A percentile compares a stretch with the other conserved stretches of the same genome.
phyloP scores from a whole-genome alignment of 2,113 vertebrate genomes.

The Crotalus horridus region DNA sequence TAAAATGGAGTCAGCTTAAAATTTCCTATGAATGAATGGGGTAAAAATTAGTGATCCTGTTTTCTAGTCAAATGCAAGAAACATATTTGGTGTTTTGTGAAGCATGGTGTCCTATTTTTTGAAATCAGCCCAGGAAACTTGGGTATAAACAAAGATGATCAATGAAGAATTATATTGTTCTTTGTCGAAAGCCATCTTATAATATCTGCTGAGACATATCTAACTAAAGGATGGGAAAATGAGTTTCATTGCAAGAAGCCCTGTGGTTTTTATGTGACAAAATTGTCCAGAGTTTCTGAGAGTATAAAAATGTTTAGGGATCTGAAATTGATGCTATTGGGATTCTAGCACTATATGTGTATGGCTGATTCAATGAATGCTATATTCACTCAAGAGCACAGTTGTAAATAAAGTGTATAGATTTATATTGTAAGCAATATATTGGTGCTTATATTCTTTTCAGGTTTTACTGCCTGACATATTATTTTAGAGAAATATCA shows the following conservation, averaged over 20 bases:
- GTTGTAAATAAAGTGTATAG: slow-evolving; percentile 19
- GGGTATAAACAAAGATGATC: background rate
- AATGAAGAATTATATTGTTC: background rate
- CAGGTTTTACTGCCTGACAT: background rate
- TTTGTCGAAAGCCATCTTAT: background rate
- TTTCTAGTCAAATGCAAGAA: background rate
- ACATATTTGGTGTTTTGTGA: background rate
- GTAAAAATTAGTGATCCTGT: background rate
- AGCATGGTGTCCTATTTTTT: background rate
- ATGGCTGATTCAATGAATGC: background rate
- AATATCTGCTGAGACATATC: background rate
- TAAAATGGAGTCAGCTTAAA: background rate
- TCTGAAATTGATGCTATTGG: background rate
- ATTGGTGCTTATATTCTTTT: background rate
- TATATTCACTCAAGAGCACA: background rate
- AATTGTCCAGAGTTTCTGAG: background rate
- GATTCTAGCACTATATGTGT: background rate
- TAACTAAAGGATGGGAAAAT: background rate
- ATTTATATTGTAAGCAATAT: background rate
- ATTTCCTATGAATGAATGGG: background rate
- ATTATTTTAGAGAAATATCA: background rate
- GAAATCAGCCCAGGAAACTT: background rate
- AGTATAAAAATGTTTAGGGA: background rate
- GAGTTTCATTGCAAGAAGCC: background rate
- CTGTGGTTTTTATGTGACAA: background rate